Evolutionary conservation across 2,888 invertebrate species (phyloP), one percentile per base, ranked within the genome.

Genomic region (Papilio demoleus): DNA sequence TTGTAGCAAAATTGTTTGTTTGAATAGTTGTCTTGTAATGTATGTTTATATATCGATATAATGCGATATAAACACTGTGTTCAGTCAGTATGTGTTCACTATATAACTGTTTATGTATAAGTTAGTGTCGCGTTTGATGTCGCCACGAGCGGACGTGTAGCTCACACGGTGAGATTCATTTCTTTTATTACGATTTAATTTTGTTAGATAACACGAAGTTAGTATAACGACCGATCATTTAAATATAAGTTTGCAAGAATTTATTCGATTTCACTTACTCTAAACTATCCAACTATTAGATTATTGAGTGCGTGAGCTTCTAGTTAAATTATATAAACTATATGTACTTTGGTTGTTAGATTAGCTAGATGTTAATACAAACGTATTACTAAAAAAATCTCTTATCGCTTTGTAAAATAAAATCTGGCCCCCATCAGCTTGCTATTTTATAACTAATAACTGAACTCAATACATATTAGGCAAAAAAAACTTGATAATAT

Each of bases 41-140:
- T 81, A 82, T 80, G 80, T 78, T 78, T 77, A 76, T 76, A 73
- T 76, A 73, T 81, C 77, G 75, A 76, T 76, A 72, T 75, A 73
- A 76, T 79, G 80, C 79, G 81, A 78, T 79, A 75, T 74, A 75
- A 77, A 81, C 80, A 80, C 83, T 86, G 88, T 88, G 88, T 88
- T 88, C 88, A 88, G 78, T 82, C 81, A 79, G 74, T 86, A 87
- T 88, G 90, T 90, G 89, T 89, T 90, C 89, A 90, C 79, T 85
- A 82, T 65, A 72, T 68, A 70, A 70, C 70, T 77, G 81, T 82
- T 79, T 83, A 76, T 73, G 70, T 76, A 74, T 81, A 82, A 83
- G 80, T 79, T 78, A 78, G 79, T 75, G 63, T 66, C 59, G 67
- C 71, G 71, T 70, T 67, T 65, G 22, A 19, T 50, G 62, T 67